Base-by-base conservation (phyloP, 2,797 vertebrate species). In the Parotocinclus haroldoi region DNA sequence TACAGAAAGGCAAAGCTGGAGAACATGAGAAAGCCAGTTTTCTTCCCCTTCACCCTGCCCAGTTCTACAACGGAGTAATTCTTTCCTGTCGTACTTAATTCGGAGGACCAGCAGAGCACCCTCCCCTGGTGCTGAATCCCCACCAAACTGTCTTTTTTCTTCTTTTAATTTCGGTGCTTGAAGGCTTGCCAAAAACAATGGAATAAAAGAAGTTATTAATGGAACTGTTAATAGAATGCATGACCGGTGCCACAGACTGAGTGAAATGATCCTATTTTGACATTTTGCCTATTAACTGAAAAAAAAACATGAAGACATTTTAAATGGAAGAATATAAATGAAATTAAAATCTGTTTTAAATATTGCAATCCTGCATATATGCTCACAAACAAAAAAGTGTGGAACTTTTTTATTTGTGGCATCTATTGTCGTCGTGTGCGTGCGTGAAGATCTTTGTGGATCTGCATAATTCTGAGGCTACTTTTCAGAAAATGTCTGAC, bases 171-270 rank as follows among this genome's bases (percentile, higher is more conserved):
- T 82, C 60, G 86, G 89, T 89, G 87, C 89, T 91, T 90, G 87
- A 85, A 90, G 83, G 88, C 88, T 91, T 90, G 91, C 87, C 92
- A 92, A 92, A 88, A 91, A 92, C 86, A 78, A 77, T 48, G 73
- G 83, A 82, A 79, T 48, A 77, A 75, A 84, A 73, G 73, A 84
- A 2, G 2, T 77, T 75, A 75, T 83, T 79, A 86, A 82, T 75
- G 61, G 82, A 89, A 90, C 89, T 89, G 83, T 87, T 86, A 85
- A 91, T 85, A 86, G 88, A 85, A 84, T 91, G 91, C 93, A 91
- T 90, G 91, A 91, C 84, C 84, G 79, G 85, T 86, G 85, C 84
- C 85, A 88, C 84, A 86, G 84, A 87, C 83, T 81, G 85, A 86
- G 79, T 79, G 79, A 84, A 88, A 78, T 79, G 16, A 49, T 76